Evolutionary conservation across 2,113 vertebrate species (phyloP), one percentile per base, ranked within the genome.

Genomic region (Elanoides forficatus): DNA sequence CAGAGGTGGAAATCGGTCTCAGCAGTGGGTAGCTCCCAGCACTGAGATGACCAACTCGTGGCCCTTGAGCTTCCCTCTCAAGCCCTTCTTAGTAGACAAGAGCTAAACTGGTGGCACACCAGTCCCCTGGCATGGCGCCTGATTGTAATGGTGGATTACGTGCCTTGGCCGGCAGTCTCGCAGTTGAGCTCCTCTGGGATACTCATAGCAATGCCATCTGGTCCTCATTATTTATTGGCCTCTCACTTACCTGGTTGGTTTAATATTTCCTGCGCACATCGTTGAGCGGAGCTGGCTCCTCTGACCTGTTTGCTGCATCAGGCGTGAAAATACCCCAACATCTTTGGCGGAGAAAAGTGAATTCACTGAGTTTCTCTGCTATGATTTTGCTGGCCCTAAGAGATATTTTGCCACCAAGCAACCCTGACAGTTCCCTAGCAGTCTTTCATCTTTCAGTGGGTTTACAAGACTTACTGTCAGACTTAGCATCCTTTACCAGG

Each of bases 11-110:
- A 71, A 55, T 19, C 0, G 0, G 16, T 79, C 38, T 86, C 48
- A 32, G 45, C 1, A 1, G 22, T 36, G 2, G 6, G 38, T 50
- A 47, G 38, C 5, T 95, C 36, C 36, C 48, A 65, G 43, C 29
- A 72, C 43, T 32, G 36, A 73, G n/a, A 36, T 0, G 0, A 36
- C 21, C 1, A 10, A 15, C 66, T 76, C 10, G 0, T 15, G 11
- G 53, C 36, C 22, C 30, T 71, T 1, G 0, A 38, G 59, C 36
- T 58, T 26, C 38, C 43, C 74, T 62, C 55, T 62, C 48, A 52
- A 81, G 34, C 8, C 45, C 21, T 90, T 79, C 30, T 81, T 65
- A n/a, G 47, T 21, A 75, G 78, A 66, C 5, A 19, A 87, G 65
- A 78, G 42, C 32, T 70, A 36, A 20, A 9, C 30, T 67, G 65